Evolutionary conservation across 2,113 vertebrate genomes (phyloP), one percentile per base, ranked within the genome.

Genomic region (Scomber colias): DNA sequence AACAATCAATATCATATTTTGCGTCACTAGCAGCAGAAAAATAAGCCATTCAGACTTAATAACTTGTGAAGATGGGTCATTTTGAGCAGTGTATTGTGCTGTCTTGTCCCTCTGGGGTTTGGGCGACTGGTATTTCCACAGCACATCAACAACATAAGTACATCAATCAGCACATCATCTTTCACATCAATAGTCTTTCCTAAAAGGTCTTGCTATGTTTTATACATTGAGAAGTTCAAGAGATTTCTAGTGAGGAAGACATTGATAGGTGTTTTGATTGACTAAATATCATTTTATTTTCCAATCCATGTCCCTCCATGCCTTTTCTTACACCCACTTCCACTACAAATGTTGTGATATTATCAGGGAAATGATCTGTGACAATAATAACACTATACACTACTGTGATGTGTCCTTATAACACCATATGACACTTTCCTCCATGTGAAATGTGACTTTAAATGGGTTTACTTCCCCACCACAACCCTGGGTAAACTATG

Each of bases 131-230:
- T 16, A 50, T 65, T 27, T 59, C 50, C 53, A 40, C 21, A 46
- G 15, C 27, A 40, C 3, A 1, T 77, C 67, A 68, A 54, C 56
- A 76, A 57, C 55, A 77, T 53, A 48, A 66, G 63, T 12, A 54
- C 24, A 27, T 27, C 24, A 27, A 27, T 27, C 24, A 3, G 24
- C 24, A 27, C 3, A 27, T 27, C 3, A 27, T 17, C 48, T 67
- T 35, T 54, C 48, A 71, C 57, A 63, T 11, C 45, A 50, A 19
- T 56, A 27, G n/a, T n/a, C 3, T 10, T 31, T 49, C 35, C 48
- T 71, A 7, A 55, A 55, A 56, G 13, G 14, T 65, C 2, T 46
- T 14, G 10, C 51, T 17, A 53, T 27, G 24, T 57, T 56, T 35
- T 24, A 24, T 14, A 17, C 2, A 56, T 4, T 30, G 1, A 7